phyloP scores from a whole-genome alignment of 2,797 vertebrate genomes.

The Cyclopterus lumpus region DNA sequence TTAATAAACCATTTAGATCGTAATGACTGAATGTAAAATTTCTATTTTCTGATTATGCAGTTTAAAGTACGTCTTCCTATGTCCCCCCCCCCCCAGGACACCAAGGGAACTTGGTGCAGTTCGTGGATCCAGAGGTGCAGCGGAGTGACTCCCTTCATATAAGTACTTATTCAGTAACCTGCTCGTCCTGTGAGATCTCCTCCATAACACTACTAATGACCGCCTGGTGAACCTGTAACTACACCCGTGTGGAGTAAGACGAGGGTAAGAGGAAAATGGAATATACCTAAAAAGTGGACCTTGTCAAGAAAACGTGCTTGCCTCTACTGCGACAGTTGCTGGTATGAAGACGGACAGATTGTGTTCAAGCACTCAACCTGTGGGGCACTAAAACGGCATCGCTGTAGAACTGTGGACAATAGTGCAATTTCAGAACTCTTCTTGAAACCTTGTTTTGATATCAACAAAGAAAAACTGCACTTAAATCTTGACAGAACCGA shows the following conservation, averaged over 20 bases:
- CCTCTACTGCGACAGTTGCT: slow-evolving; percentile 26
- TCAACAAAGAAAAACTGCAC: slow-evolving; percentile 64
- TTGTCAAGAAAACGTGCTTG: slow-evolving; percentile 28
- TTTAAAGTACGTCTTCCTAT: slow-evolving; percentile 1
- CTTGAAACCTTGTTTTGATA: slow-evolving; percentile 59
- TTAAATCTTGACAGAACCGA: slow-evolving; percentile 27
- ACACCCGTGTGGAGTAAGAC: slow-evolving; percentile 42
- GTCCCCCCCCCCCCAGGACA: slow-evolving; percentile 46
- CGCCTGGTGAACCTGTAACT: slow-evolving; percentile 70
- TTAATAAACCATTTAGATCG: not conserved
- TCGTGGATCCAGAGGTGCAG: slow-evolving; percentile 62
- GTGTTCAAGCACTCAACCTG: slow-evolving; percentile 22
- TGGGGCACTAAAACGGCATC: slow-evolving; percentile 35
- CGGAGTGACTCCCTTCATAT: slow-evolving; percentile 54
- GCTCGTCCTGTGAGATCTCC: slow-evolving; percentile 69
- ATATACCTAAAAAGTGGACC: slow-evolving; percentile 43
- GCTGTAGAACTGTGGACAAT: slow-evolving; percentile 59
- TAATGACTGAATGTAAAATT: not conserved
- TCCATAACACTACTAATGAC: slow-evolving; percentile 82
- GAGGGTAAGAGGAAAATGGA: slow-evolving; percentile 29
- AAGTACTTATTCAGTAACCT: slow-evolving; percentile 77
- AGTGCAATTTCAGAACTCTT: slow-evolving; percentile 62
- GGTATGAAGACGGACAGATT: slow-evolving; percentile 26
- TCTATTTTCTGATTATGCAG: not conserved
- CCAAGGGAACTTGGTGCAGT: slow-evolving; percentile 45